Conservation (phyloP, 2,888 invertebrate genomes). For the Vannuccia rotundouncinata region DNA sequence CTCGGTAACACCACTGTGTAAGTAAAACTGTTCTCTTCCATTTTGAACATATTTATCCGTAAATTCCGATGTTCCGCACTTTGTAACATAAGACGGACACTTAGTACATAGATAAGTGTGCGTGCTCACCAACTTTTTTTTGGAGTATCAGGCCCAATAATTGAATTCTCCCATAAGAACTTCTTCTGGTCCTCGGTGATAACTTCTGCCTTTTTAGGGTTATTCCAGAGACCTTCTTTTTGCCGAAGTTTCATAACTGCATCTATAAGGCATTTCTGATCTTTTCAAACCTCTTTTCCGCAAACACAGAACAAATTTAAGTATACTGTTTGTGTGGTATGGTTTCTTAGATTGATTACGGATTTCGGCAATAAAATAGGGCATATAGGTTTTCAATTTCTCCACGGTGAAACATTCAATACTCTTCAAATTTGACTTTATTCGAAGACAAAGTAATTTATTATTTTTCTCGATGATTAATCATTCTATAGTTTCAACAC, state of each 20-base stretch:
- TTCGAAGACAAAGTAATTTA: too few species aligned
- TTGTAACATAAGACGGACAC: background rate
- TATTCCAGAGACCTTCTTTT: background rate
- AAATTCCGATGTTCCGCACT: constrained; percentile 21
- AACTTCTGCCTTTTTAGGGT: background rate
- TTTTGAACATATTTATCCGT: background rate
- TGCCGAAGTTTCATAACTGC: background rate
- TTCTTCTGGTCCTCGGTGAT: background rate
- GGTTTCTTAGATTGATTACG: constrained; percentile 13
- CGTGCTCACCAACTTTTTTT: background rate
- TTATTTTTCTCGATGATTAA: too few species aligned
- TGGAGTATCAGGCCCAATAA: background rate
- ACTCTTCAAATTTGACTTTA: too few species aligned
- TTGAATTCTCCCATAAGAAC: background rate
- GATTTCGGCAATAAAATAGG: background rate
- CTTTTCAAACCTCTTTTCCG: background rate
- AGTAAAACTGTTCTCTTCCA: background rate
- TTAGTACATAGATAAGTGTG: constrained; percentile 3
- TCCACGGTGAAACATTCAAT: background rate
- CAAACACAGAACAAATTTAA: constrained; percentile 9
- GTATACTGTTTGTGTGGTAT: constrained; percentile 5
- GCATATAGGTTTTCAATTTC: background rate
- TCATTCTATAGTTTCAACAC: too few species aligned
- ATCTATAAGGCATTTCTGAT: constrained; percentile 2
- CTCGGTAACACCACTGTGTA: constrained; percentile 17